Evolutionary conservation across 1,140 invertebrate genomes (phyloP).

Genomic region (Drosophila serrata): DNA sequence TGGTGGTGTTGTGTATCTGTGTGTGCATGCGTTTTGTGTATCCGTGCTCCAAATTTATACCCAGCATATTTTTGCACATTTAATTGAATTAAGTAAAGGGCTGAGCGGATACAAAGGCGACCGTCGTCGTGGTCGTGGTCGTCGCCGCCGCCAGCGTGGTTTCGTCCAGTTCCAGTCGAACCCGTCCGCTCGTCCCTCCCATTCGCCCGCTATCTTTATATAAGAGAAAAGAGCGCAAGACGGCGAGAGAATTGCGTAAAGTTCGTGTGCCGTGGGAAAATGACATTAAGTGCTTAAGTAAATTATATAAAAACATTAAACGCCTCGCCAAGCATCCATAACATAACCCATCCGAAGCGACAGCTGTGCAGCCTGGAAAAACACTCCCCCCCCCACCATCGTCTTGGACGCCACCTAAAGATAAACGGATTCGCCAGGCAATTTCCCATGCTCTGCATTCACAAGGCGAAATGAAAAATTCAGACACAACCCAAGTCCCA

Average conservation of each 20-base stretch:
- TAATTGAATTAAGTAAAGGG: constrained; percentile 75
- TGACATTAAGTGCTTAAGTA: constrained; percentile 76
- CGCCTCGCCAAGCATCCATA: constrained; percentile 49
- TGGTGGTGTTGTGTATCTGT: constrained; percentile 50
- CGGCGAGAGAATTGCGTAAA: constrained; percentile 71
- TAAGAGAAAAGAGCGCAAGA: constrained; percentile 53
- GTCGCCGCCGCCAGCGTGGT: constrained; percentile 1
- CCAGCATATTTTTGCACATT: constrained; percentile 57
- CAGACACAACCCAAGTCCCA: constrained; percentile 13
- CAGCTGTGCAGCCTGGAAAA: constrained; percentile 29
- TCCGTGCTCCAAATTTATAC: constrained; percentile 70
- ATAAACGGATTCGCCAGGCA: constrained; percentile 45
- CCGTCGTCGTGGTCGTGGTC: constrained; percentile 27
- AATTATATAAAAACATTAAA: constrained; percentile 79
- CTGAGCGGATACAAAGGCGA: constrained; percentile 33
- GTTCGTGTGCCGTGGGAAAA: constrained; percentile 50
- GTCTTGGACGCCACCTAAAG: background rate
- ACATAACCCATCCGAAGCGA: constrained; percentile 28
- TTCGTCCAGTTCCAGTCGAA: constrained; percentile 13
- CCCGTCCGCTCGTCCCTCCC: constrained; percentile 4
- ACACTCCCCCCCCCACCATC: constrained; percentile 1
- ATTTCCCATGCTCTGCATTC: constrained; percentile 18
- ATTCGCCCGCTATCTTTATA: constrained; percentile 50
- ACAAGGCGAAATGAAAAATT: constrained; percentile 48
- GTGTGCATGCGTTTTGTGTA: constrained; percentile 70